Evolutionary conservation across 2,113 vertebrate genomes (phyloP), one percentile per base, ranked within the genome.

Genomic region (Eira barbara): DNA sequence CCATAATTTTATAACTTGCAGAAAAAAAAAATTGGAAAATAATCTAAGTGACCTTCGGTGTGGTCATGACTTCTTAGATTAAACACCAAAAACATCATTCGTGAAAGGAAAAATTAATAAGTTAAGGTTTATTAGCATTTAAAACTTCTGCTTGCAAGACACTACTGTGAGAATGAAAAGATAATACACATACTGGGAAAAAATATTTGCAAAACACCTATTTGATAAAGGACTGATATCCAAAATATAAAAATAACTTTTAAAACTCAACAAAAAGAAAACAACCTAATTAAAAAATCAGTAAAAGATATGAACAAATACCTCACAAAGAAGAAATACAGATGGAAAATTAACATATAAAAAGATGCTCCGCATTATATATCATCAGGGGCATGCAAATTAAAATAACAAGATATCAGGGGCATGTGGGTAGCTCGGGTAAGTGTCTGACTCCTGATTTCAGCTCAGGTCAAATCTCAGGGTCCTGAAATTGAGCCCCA

Each of bases 201-300:
- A 96, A 61, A 79, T 79, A 79, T 71, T 76, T 89, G 27, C 6
- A 90, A 93, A 92, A 90, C 27, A n/a, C n/a, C 20, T 93, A 84
- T 45, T 12, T 91, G 42, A 80, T 63, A 71, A 90, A 80, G 49
- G 59, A 52, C 11, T 73, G 1, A 27, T 61, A 79, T 73, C 80
- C 45, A 69, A 85, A 85, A 79, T n/a, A 83, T 31, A 74, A 55
- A 78, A 82, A 84, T 36, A 94, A 79, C 21, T 69, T 71, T 76
- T 67, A 89, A 76, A 87, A 63, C 52, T 42, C 82, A 95, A 89
- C 18, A 82, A 45, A 42, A 57, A 42, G 76, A 80, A 78, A 80
- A 17, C 31, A 79, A 31, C 14, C 45, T 42, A 67, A 69, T 27
- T 84, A 9, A 81, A 81, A 92, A 52, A 18, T 6, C 7, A 14